Percentiles rank a stretch among this genome's conserved stretches.
phyloP scores from a whole-genome alignment of 2,888 invertebrate species.

The Chouioia cunea region DNA sequence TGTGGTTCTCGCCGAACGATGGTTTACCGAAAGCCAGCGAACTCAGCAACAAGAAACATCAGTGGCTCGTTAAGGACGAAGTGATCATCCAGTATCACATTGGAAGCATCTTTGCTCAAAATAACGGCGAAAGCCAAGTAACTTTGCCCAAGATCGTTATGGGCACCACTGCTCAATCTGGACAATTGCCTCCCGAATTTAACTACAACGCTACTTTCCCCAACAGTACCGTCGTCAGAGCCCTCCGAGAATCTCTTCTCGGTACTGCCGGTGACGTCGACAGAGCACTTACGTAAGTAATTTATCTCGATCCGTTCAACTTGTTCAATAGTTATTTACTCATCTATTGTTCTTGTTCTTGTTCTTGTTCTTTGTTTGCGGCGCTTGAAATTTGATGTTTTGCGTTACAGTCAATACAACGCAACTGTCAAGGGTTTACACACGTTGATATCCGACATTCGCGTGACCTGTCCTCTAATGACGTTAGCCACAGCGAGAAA shows the following conservation, averaged over 20 bases:
- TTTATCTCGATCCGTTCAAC: background rate
- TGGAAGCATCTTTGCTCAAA: slow-evolving; percentile 70
- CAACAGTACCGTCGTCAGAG: slow-evolving; percentile 74
- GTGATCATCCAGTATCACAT: slow-evolving; percentile 77
- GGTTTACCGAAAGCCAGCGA: slow-evolving; percentile 71
- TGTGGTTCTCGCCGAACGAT: slow-evolving; percentile 73
- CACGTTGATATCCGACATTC: slow-evolving; percentile 82
- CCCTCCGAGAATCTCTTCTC: slow-evolving; percentile 76
- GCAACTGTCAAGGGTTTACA: slow-evolving; percentile 77
- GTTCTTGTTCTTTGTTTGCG: background rate
- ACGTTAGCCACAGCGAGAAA: slow-evolving; percentile 76
- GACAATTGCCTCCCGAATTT: slow-evolving; percentile 74
- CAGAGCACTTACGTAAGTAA: slow-evolving; percentile 70
- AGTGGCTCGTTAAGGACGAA: slow-evolving; percentile 85
- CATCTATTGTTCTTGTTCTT: background rate
- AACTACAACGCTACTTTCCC: slow-evolving; percentile 77
- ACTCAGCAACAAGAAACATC: slow-evolving; percentile 71
- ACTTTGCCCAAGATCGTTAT: slow-evolving; percentile 73
- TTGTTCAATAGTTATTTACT: background rate
- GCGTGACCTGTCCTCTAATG: slow-evolving; percentile 83
- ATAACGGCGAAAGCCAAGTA: background rate
- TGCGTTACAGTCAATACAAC: slow-evolving; percentile 72
- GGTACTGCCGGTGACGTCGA: slow-evolving; percentile 76
- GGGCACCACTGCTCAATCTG: slow-evolving; percentile 82
- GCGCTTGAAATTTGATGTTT: background rate